Base-by-base conservation (phyloP, 2,888 invertebrate species). In the Melipona beecheii region DNA sequence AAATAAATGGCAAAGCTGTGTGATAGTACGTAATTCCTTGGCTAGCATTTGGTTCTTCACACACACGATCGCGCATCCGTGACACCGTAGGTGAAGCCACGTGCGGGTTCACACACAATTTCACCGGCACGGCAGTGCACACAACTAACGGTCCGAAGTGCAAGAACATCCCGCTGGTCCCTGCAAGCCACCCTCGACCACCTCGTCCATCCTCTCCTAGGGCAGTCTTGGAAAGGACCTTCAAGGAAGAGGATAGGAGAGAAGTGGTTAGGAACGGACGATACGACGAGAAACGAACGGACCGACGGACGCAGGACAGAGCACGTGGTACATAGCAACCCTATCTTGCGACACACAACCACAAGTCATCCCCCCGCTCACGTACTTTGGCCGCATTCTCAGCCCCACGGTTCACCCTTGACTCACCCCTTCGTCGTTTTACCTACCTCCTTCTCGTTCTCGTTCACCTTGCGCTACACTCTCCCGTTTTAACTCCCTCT, bases 321-420 rank as follows among this genome's bases (percentile, higher is more conserved):
- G 81, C 86, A 76, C 80, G 87, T 78, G 87, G 82, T 87, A 85
- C 83, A 88, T 87, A 90, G 89, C 92, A 92, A 93, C 93, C 93
- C 93, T 93, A 93, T 93, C 93, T 93, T 91, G 92, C 92, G 91
- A 92, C 92, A 92, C 92, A 92, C 93, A 93, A 93, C 94, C 94
- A 92, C 94, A 93, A 93, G 93, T 94, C 93, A 93, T 91, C 85
- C 87, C 85, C 88, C 75, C 79, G 83, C 84, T 89, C 89, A 86
- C 84, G 88, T 86, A 87, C 86, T 87, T 86, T 84, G 86, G 85
- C 86, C 87, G 86, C 83, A 88, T 87, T 89, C 92, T 89, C 91
- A 87, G 80, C 86, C 86, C 90, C 80, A 84, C 86, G 86, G 83
- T 89, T 91, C 91, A 87, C 89, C 89, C 91, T 87, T 89, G 87